Base-by-base conservation (phyloP, 64 coral and sea anemone genomes). In the Montipora foliosa region DNA sequence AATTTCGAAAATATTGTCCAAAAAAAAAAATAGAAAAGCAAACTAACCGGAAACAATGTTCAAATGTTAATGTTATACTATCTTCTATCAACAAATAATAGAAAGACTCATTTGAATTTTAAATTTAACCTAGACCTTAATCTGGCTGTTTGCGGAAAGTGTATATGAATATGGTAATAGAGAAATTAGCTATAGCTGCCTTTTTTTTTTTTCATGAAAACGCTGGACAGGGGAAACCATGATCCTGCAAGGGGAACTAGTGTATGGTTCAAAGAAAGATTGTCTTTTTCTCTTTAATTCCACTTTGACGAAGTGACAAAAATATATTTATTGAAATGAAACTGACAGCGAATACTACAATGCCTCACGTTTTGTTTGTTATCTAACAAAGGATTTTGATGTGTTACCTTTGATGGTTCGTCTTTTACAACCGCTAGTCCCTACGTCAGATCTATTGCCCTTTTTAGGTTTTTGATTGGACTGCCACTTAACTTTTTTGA, bases 21-120 rank as follows among this genome's bases (percentile, higher is more conserved):
- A 5, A 16, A 86, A 86, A 86, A 13, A 46, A 14, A 37, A 83
- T 67, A 4, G 14, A 64, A 44, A 72, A 86, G 82, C 60, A 21
- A 47, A 20, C 52, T 47, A 71, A n/a, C 82, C 82, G 64, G 82
- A 86, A 86, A 86, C 66, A 71, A 70, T 72, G 46, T 66, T 9
- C 15, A 86, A 64, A 86, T 86, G 82, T 71, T 49, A 86, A 86
- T 86, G 82, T 86, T 86, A 86, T 86, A 86, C 82, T 86, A 71
- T 86, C 82, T 50, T 17, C 68, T 8, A 72, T 50, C 66, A 71
- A 86, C 82, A 86, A 86, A 86, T 84, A 86, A 71, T 86, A 86
- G 64, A 71, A 13, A 6, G 62, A 48, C 64, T 86, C 82, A 86
- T 86, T 86, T 86, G 82, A 86, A 86, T 86, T 86, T 86, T 22